Evolutionary conservation across 2,113 vertebrate genomes (phyloP), one percentile per base, ranked within the genome.

Genomic region (Clupea harengus): DNA sequence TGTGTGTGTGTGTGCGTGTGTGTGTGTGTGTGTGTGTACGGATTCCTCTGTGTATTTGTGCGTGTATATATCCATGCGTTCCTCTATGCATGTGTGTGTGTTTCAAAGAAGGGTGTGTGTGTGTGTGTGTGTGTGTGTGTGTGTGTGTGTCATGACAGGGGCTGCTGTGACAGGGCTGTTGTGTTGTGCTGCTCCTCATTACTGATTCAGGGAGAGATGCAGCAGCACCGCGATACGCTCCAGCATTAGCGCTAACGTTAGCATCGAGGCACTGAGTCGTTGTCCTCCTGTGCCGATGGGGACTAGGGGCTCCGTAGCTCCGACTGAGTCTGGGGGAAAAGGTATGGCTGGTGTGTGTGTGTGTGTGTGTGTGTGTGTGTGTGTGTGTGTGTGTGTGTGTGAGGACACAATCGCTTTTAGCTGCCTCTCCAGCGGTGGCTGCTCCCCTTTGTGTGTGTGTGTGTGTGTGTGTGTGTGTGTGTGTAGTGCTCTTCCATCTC

Each of bases 301-400:
- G n/a, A n/a, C n/a, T n/a, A n/a, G 60, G 17, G 32, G 64, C 45
- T 25, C 54, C 22, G 6, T 1, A n/a, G 72, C 39, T 17, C 28
- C 20, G 45, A 18, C 45, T 32, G 49, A 9, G 25, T 81, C 52
- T 47, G 11, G 49, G 54, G 75, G 75, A 44, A 52, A 47, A 78
- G 83, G 78, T 50, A 60, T 64, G 28, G 47, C 85, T 81, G 22
- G 81, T 80, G 86, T 82, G 60, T 54, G 81, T 52, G 81, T 81
- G 22, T 67, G 78, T 83, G 57, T 50, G 52, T 84, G 83, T 86
- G 60, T 84, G 85, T 82, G 45, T 83, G 28, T 57, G 20, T 75
- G 81, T 50, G 46, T 80, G 22, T 84, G 67, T 87, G 49, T 81
- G 82, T 83, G 67, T 50, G 83, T 67, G 39, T 28, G 25, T 72